Percentiles rank a stretch among this genome's conserved stretches.
Evolutionary conservation across 2,113 vertebrate genomes (phyloP).

Genomic region (Poicephalus meyeri): DNA sequence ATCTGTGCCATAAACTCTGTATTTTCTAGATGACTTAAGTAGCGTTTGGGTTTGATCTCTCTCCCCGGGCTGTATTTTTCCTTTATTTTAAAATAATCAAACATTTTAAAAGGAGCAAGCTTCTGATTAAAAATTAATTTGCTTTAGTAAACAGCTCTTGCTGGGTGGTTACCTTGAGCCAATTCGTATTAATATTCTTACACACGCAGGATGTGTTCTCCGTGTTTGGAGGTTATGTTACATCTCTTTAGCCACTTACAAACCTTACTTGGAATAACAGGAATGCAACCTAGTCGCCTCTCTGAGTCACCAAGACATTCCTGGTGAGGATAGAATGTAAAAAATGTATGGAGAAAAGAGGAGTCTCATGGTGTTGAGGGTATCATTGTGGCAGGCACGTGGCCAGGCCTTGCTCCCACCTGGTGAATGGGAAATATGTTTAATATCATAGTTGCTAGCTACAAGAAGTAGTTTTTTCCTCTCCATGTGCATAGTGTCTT

Average conservation of each 20-base stretch:
- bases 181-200: neutral
- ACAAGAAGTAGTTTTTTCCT: neutral
- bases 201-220: neutral
- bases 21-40: neutral
- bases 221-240: neutral
- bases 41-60: accelerated
- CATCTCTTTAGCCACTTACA: slow-evolving; percentile 7
- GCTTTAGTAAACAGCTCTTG: neutral
- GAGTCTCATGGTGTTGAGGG: neutral
- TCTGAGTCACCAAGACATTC: slow-evolving; percentile 9
- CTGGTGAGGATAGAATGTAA: neutral
- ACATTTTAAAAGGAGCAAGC: neutral
- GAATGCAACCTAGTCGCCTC: neutral
- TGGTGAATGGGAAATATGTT: neutral
- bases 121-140: slow-evolving; percentile 13
- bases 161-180: neutral
- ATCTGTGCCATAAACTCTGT: neutral
- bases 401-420: neutral
- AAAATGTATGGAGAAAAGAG: neutral
- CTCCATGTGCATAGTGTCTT: neutral
- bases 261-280: neutral
- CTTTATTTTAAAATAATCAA: neutral
- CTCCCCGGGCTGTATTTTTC: neutral
- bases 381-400: neutral
- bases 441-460: neutral